These are phyloP conservation scores for Corythornis madagascariensis DNA, from an alignment of 2,113 vertebrate genomes.

Conservation along the genomic window DNA sequence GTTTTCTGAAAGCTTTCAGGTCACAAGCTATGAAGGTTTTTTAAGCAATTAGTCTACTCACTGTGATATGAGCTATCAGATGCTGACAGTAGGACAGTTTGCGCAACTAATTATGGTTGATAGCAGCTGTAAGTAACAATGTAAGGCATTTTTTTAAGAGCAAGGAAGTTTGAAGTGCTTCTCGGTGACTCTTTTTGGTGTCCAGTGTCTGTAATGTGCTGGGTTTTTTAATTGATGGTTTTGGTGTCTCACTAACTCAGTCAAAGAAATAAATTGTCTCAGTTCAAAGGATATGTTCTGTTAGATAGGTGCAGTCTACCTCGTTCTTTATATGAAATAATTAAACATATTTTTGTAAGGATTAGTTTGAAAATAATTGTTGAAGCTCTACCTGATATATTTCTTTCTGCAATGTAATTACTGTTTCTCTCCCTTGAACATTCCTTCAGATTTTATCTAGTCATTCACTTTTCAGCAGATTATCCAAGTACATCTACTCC, in stretches of 20 bases:
- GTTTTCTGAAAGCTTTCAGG: neutral
- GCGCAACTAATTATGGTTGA: neutral
- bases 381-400: neutral
- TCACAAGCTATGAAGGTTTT: neutral
- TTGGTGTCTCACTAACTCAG: neutral
- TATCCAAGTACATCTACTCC: neutral
- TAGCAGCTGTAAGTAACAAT: neutral
- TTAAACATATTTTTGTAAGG: neutral
- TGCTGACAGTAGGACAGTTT: neutral
- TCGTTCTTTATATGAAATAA: neutral
- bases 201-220: neutral
- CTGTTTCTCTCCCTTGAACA: rapidly evolving
- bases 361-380: neutral
- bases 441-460: neutral
- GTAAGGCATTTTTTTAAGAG: neutral
- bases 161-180: neutral
- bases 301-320: neutral
- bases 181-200: neutral
- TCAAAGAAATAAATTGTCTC: neutral
- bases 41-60: neutral
- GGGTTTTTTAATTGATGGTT: neutral
- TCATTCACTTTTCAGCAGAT: neutral
- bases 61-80: neutral
- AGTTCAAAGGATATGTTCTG: neutral
- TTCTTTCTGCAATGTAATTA: neutral